Base-by-base conservation (phyloP, 2,797 vertebrate species). In the Loriculus beryllinus region DNA sequence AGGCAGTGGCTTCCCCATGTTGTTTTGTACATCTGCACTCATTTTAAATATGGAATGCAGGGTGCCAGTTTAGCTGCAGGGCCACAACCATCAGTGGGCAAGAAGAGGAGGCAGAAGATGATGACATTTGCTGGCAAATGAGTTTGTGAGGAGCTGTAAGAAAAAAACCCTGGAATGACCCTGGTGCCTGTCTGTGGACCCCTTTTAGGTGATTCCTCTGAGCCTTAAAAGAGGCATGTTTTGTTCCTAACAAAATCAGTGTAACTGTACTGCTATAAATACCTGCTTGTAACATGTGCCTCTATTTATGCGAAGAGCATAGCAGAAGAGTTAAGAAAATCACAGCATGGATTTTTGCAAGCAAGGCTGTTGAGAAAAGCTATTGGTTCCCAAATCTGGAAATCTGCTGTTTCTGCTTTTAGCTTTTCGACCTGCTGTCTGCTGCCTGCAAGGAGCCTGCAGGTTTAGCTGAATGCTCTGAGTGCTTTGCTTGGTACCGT, bases 31-130 rank as follows among this genome's bases (percentile, higher is more conserved):
- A 77, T 70, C 54, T 75, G 28, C 22, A 37, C 14, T 47, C 21
- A 4, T 0, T 1, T 67, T 72, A 57, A 29, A 2, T 15, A 12
- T 0, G 2, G 45, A 42, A 31, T 39, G 23, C 13, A 21, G 6
- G 45, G 71, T 33, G 35, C 18, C 35, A 18, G 7, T 43, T 86
- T 85, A 68, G n/a, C 57, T 81, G 29, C 56, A 65, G 45, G n/a
- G 31, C 29, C 35, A 37, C 52, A 70, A 6, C 35, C 20, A 19
- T 31, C 31, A 49, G 20, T 29, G 68, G 68, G 40, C 17, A 57
- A 82, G 35, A 84, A 48, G 19, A 59, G 23, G 28, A 92, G 14
- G 15, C 29, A 68, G 37, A 74, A 13, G n/a, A 20, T 1, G 23
- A 33, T 4, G 6, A 21, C 5, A 65, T 78, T 33, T 81, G 3